Conservation (phyloP, 2,888 invertebrate species). For the Idaea biselata region DNA sequence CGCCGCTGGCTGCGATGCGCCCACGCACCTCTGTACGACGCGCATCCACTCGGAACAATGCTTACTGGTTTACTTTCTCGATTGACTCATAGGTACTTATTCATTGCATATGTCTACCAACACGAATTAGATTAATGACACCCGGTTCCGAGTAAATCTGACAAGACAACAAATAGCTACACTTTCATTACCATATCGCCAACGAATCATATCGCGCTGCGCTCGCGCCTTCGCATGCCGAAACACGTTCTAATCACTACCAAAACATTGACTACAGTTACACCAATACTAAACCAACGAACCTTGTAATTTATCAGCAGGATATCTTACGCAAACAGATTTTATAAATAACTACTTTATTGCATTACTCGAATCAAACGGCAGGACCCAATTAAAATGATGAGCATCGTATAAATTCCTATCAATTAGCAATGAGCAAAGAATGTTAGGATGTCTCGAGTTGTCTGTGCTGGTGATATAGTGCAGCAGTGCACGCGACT, state of each 20-base stretch:
- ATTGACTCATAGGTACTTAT: constrained; percentile 73
- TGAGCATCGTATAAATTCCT: neutral
- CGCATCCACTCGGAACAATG: constrained; percentile 80
- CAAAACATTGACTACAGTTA: constrained; percentile 1
- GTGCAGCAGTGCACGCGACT: constrained; percentile 15
- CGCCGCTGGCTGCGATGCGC: constrained; percentile 63
- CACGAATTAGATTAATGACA: constrained; percentile 71
- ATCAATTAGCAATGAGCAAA: constrained; percentile 7
- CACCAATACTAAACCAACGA: neutral
- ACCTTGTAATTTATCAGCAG: neutral
- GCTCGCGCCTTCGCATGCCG: neutral
- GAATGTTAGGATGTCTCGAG: constrained; percentile 12
- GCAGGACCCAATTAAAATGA: neutral
- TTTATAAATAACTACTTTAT: neutral
- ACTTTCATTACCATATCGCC: constrained; percentile 46
- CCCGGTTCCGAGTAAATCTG: constrained; percentile 52
- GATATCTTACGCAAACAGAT: constrained; percentile 9
- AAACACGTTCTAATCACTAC: neutral
- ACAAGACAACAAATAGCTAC: constrained; percentile 45
- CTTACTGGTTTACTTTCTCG: constrained; percentile 79
- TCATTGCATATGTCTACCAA: constrained; percentile 69
- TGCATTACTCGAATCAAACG: neutral
- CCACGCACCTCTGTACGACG: constrained; percentile 54
- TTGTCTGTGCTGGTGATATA: neutral
- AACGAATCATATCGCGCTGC: neutral